Conservation (phyloP, 2,797 vertebrate genomes). For the Phyllotis vaccarum region DNA sequence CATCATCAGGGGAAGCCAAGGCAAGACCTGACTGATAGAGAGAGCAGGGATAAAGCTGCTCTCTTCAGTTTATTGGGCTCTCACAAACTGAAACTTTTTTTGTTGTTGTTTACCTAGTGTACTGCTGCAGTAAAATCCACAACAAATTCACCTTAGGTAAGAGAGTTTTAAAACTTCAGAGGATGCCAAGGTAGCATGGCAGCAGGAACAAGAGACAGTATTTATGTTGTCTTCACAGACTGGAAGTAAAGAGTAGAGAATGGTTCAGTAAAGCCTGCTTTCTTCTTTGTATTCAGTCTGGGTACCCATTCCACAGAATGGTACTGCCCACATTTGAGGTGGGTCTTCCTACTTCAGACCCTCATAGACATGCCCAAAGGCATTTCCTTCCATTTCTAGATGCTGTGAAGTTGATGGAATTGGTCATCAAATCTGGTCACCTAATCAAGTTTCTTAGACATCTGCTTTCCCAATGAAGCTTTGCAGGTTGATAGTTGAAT, state of each 20-base stretch:
- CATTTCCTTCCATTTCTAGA: background rate
- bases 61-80: background rate
- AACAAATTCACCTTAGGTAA: background rate
- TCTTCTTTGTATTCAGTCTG: background rate
- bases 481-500: rapidly evolving
- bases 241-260: background rate
- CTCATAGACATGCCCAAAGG: background rate
- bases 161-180: too few relatives aligned
- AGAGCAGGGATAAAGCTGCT: background rate
- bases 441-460: background rate
- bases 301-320: background rate
- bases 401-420: background rate
- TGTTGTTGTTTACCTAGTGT: background rate
- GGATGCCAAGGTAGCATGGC: background rate
- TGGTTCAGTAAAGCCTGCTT: background rate
- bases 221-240: background rate
- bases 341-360: background rate
- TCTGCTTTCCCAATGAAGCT: background rate
- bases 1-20: background rate
- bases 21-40: background rate
- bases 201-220: too few relatives aligned
- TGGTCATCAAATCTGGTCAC: background rate
- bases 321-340: background rate
- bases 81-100: too few relatives aligned
- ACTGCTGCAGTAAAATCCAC: background rate